Percentiles rank a stretch among this genome's conserved stretches.
Evolutionary conservation across 2,797 vertebrate species (phyloP).

Genomic region (Protonibea diacanthus): DNA sequence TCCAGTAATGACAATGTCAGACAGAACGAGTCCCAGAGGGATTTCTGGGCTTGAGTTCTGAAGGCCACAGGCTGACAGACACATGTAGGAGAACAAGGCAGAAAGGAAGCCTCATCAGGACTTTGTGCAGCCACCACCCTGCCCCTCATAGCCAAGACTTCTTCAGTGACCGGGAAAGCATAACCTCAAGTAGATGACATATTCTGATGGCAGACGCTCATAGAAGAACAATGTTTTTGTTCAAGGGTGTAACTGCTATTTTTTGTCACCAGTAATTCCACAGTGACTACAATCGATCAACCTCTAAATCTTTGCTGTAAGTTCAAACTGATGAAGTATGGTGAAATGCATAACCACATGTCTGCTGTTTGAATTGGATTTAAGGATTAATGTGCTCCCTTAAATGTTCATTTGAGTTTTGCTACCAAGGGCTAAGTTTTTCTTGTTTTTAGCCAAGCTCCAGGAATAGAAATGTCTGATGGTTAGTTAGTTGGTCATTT

Average conservation of each 20-base stretch:
- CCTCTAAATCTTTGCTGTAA: slow-evolving; percentile 51
- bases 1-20: slow-evolving; percentile 82
- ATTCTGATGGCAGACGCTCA: slow-evolving; percentile 70
- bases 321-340: slow-evolving; percentile 54
- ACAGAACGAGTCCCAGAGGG: slow-evolving; percentile 60
- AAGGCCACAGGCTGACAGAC: slow-evolving; percentile 80
- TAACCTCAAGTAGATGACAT: slow-evolving; percentile 79
- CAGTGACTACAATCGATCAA: slow-evolving; percentile 61
- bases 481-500: background rate
- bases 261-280: slow-evolving; percentile 61
- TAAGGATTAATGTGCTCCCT: slow-evolving; percentile 33
- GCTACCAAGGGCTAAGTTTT: slow-evolving; percentile 24
- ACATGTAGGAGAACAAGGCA: slow-evolving; percentile 73
- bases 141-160: slow-evolving; percentile 74
- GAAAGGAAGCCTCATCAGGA: slow-evolving; percentile 71
- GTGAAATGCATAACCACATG: slow-evolving; percentile 52
- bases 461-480: background rate
- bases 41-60: slow-evolving; percentile 71
- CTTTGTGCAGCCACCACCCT: slow-evolving; percentile 70
- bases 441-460: background rate
- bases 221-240: slow-evolving; percentile 65
- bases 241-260: slow-evolving; percentile 64
- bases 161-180: slow-evolving; percentile 73
- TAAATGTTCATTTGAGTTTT: slow-evolving; percentile 29
- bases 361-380: slow-evolving; percentile 47